Evolutionary conservation across 2,797 vertebrate genomes (phyloP).

Genomic region (Ciconia nigra): DNA sequence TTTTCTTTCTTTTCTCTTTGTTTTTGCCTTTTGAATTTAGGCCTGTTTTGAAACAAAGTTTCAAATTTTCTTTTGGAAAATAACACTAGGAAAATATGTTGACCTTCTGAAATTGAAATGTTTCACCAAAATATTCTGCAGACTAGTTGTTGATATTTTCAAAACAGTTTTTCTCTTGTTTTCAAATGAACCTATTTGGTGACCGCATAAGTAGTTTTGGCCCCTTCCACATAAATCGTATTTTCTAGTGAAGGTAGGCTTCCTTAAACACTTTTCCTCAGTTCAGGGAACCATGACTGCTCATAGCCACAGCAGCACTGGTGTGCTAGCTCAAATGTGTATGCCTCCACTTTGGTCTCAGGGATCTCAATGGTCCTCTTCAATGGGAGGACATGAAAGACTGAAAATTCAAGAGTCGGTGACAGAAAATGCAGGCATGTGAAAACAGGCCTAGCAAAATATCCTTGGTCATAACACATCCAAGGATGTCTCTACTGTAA

Average conservation of each 20-base stretch:
- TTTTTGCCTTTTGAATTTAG: background rate
- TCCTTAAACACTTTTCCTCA: background rate
- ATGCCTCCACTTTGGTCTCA: background rate
- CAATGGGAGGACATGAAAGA: background rate
- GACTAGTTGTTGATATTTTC: slow-evolving; percentile 7
- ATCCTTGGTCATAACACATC: background rate
- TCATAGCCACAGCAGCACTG: background rate
- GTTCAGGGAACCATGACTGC: background rate
- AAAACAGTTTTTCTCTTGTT: background rate
- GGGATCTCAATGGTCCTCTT: background rate
- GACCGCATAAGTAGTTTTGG: background rate
- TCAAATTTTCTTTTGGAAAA: background rate
- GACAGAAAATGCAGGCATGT: background rate
- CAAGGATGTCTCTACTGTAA: background rate
- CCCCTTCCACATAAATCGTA: background rate
- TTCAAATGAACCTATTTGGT: background rate
- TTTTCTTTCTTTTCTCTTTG: background rate
- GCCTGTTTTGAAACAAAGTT: background rate
- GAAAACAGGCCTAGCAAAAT: background rate
- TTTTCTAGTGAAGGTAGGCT: background rate
- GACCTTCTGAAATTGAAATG: background rate
- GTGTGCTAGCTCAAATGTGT: background rate
- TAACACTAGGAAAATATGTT: background rate
- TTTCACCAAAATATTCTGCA: background rate
- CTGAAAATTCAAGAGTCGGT: background rate